Percentiles rank a stretch among this genome's conserved stretches.
Evolutionary conservation across 2,888 invertebrate genomes (phyloP).

Genomic region (Drosophila diplacantha): DNA sequence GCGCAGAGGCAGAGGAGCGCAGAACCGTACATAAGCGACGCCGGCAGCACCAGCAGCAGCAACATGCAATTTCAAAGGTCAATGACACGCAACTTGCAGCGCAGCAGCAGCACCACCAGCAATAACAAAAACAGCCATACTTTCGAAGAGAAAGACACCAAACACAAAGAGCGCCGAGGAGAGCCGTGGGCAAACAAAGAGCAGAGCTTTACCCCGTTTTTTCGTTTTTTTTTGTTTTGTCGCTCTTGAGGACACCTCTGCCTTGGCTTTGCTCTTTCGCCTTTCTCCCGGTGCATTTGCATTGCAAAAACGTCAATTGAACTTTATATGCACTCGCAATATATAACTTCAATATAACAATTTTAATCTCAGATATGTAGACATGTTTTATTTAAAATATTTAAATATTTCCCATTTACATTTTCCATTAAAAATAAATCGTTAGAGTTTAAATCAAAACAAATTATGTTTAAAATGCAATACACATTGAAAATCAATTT

Average conservation of each 20-base stretch:
- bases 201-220: slow-evolving; percentile 34
- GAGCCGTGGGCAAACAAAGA: slow-evolving; percentile 21
- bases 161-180: slow-evolving; percentile 35
- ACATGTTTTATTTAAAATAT: not conserved
- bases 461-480: too few species aligned
- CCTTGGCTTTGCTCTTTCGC: slow-evolving; percentile 23
- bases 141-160: slow-evolving; percentile 15
- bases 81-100: slow-evolving; percentile 65
- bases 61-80: slow-evolving; percentile 72
- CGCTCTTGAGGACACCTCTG: slow-evolving; percentile 26
- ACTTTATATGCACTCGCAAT: not conserved
- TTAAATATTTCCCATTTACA: too few species aligned
- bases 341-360: too few species aligned
- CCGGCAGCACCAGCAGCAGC: slow-evolving; percentile 48
- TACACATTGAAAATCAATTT: too few species aligned
- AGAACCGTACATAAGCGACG: slow-evolving; percentile 39
- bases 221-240: not conserved
- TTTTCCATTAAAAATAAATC: too few species aligned
- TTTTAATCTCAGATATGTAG: too few species aligned
- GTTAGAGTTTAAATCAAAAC: too few species aligned
- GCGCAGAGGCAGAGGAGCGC: slow-evolving; percentile 57
- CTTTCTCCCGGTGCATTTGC: slow-evolving; percentile 34
- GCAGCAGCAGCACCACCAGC: slow-evolving; percentile 35
- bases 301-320: slow-evolving; percentile 41
- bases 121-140: slow-evolving; percentile 12